phyloP scores from a whole-genome alignment of 1,140 invertebrate genomes.

The Trachymyrmex cornetzi region DNA sequence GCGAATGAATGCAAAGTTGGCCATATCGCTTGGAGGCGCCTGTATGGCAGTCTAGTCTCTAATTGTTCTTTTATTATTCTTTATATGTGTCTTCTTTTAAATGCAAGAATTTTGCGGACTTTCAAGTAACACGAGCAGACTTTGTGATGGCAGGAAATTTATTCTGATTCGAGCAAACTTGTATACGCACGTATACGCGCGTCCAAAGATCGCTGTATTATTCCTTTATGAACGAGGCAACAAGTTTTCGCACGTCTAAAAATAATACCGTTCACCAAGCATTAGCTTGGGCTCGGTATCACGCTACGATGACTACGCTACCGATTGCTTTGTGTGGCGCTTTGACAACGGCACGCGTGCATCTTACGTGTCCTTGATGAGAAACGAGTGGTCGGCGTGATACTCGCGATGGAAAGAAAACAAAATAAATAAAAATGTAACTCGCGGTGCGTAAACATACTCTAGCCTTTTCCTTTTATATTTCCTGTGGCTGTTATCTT shows the following conservation, averaged over 20 bases:
- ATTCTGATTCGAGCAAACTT: conserved; percentile 30
- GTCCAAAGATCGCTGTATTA: not conserved
- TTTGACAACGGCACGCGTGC: not conserved
- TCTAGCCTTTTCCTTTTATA: not conserved
- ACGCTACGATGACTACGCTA: not conserved
- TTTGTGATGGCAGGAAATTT: not conserved
- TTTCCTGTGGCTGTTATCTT: not conserved
- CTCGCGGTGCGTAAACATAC: too few relatives aligned
- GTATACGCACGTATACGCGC: not conserved
- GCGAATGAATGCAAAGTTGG: too few relatives aligned
- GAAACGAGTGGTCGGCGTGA: not conserved
- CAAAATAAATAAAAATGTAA: not conserved
- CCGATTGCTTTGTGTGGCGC: conserved; percentile 2
- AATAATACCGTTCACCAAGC: conserved; percentile 41
- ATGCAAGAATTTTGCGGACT: too few relatives aligned
- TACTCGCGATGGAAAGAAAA: not conserved
- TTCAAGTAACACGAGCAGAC: too few relatives aligned
- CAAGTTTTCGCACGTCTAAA: conserved; percentile 24
- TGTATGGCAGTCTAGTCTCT: too few relatives aligned
- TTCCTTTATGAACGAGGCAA: not conserved
- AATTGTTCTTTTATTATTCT: too few relatives aligned
- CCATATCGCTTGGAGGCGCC: too few relatives aligned
- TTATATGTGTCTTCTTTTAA: too few relatives aligned
- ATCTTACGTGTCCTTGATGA: not conserved
- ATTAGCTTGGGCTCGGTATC: not conserved